phyloP scores from a whole-genome alignment of 2,888 invertebrate species.

The Erannis defoliaria region DNA sequence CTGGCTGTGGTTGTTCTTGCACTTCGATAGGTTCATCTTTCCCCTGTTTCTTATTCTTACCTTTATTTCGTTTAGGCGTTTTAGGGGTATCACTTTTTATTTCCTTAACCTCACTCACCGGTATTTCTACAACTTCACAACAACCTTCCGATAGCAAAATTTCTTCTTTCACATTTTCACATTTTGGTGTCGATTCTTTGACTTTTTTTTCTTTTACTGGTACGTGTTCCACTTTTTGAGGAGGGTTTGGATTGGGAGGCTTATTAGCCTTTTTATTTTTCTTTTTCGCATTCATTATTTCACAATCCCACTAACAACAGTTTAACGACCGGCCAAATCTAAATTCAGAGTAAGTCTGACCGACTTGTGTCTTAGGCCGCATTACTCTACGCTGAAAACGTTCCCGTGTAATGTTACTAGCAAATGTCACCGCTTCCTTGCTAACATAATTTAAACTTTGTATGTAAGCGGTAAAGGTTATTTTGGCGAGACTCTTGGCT shows the following conservation, averaged over 20 bases:
- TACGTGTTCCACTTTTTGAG: constrained; percentile 47
- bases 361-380: constrained; percentile 66
- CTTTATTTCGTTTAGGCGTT: constrained; percentile 80
- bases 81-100: constrained; percentile 64
- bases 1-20: constrained; percentile 15
- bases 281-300: constrained; percentile 74
- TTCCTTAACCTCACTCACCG: constrained; percentile 47
- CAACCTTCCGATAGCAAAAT: constrained; percentile 33
- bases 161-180: constrained; percentile 49
- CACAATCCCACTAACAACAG: constrained; percentile 42
- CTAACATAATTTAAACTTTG: constrained; percentile 36
- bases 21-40: constrained; percentile 38
- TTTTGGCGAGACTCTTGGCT: constrained; percentile 28
- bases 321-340: constrained; percentile 66
- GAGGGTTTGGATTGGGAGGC: constrained; percentile 54
- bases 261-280: constrained; percentile 74
- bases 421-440: constrained; percentile 69
- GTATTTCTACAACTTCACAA: constrained; percentile 46
- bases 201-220: constrained; percentile 36
- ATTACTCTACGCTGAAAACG: constrained; percentile 73
- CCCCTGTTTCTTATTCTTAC: constrained; percentile 74
- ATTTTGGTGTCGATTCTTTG: constrained; percentile 33
- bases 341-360: constrained; percentile 76
- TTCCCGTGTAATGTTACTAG: constrained; percentile 62
- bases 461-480: constrained; percentile 20